phyloP scores from a whole-genome alignment of 2,888 invertebrate species.

The Ormia ochracea region DNA sequence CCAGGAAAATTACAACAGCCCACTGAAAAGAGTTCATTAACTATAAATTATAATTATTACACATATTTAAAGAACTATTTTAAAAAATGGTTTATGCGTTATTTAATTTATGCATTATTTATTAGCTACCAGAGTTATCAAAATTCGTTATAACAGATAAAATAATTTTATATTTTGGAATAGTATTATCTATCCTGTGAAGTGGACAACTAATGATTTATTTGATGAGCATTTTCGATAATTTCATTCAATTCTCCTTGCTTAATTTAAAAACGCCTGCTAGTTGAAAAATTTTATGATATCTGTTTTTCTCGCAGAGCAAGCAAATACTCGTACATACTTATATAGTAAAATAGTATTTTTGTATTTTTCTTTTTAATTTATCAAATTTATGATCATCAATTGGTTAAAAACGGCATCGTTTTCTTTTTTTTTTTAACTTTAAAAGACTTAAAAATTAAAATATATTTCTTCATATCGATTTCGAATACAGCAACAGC shows the following conservation, averaged over 20 bases:
- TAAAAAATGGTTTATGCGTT: too few relatives aligned
- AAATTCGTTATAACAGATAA: too few relatives aligned
- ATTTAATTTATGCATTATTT: too few relatives aligned
- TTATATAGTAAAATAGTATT: background rate
- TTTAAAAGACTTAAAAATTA: constrained; percentile 20
- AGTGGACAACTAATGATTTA: background rate
- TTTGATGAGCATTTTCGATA: background rate
- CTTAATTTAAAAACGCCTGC: background rate
- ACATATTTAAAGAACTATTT: too few relatives aligned
- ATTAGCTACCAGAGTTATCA: too few relatives aligned
- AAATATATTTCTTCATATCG: constrained; percentile 33
- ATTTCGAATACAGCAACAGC: constrained; percentile 18
- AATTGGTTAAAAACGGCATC: constrained; percentile 43
- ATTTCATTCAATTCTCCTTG: background rate
- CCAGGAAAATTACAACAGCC: too few relatives aligned
- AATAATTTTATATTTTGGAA: background rate
- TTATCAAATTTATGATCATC: constrained; percentile 61
- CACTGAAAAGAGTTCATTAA: too few relatives aligned
- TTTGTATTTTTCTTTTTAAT: constrained; percentile 24
- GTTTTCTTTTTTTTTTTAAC: constrained; percentile 45
- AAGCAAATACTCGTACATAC: background rate
- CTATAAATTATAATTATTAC: too few relatives aligned
- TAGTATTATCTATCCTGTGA: background rate
- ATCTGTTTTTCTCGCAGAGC: constrained; percentile 14
- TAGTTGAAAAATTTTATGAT: constrained; percentile 35